Evolutionary conservation across 2,113 vertebrate species (phyloP).

Genomic region (Scopus umbretta): DNA sequence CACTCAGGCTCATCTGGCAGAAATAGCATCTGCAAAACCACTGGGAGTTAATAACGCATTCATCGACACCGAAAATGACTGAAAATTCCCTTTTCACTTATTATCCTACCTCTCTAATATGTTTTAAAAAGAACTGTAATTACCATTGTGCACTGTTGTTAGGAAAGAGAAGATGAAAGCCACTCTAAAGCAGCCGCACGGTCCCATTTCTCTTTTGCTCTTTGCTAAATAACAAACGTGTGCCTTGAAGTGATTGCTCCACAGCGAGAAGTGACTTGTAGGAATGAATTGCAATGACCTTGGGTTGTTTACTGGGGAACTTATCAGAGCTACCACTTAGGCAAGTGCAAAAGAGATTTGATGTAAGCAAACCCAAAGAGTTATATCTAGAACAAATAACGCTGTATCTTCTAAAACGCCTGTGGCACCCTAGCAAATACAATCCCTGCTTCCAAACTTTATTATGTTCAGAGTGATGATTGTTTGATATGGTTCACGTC

Average conservation of each 20-base stretch:
- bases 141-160: neutral
- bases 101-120: slow-evolving; percentile 9
- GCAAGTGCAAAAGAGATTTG: neutral
- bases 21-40: slow-evolving; percentile 31
- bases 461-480: neutral
- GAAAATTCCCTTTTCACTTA: slow-evolving; percentile 45
- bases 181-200: neutral
- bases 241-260: neutral
- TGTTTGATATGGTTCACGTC: neutral
- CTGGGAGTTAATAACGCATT: slow-evolving; percentile 47
- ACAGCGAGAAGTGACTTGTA: neutral
- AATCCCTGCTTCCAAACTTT: neutral
- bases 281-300: slow-evolving; percentile 30
- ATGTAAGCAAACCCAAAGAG: neutral
- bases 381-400: neutral
- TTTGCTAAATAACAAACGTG: neutral
- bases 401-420: neutral
- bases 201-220: neutral
- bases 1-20: slow-evolving; percentile 40
- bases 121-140: slow-evolving; percentile 18
- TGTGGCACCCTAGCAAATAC: neutral
- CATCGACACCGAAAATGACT: slow-evolving; percentile 9
- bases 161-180: slow-evolving; percentile 18
- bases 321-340: neutral
- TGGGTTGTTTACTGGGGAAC: neutral